These are phyloP conservation scores for Caenorhabditis zanzibari DNA, from an alignment of 2,888 invertebrate species.

Conservation along the genomic window DNA sequence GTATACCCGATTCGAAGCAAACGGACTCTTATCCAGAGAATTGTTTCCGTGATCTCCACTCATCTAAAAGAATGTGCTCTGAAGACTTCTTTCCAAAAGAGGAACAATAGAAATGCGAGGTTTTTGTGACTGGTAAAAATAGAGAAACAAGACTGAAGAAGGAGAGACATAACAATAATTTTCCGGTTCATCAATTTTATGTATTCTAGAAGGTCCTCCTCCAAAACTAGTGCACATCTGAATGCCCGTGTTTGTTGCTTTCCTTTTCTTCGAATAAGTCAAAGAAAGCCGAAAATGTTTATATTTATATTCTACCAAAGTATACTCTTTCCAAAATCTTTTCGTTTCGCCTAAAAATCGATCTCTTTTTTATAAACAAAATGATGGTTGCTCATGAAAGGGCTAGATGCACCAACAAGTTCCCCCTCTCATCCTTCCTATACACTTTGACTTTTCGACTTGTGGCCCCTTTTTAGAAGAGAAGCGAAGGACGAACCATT, in stretches of 20 bases:
- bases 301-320: slow-evolving; percentile 5
- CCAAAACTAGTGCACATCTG: slow-evolving; percentile 10
- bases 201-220: slow-evolving; percentile 18
- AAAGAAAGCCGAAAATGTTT: slow-evolving; percentile 35
- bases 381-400: slow-evolving; percentile 19
- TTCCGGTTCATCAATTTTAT: slow-evolving; percentile 66
- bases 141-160: neutral
- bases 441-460: slow-evolving; percentile 56
- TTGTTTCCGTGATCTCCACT: slow-evolving; percentile 20
- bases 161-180: slow-evolving; percentile 46
- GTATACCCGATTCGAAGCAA: no score
- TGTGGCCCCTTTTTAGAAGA: slow-evolving; percentile 13
- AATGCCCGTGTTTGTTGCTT: neutral
- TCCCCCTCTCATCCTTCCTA: slow-evolving; percentile 29
- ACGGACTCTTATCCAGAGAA: neutral
- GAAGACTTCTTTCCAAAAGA: slow-evolving; percentile 12
- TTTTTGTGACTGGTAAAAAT: slow-evolving; percentile 21
- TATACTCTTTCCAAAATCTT: slow-evolving; percentile 5
- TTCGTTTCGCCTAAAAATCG: slow-evolving; percentile 22
- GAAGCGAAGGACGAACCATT: slow-evolving; percentile 18
- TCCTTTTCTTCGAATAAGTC: slow-evolving; percentile 33
- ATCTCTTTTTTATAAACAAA: slow-evolving; percentile 60
- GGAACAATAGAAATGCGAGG: slow-evolving; percentile 39
- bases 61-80: slow-evolving; percentile 12
- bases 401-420: slow-evolving; percentile 18